A percentile compares a stretch with the other conserved stretches of the same genome.
phyloP scores from a whole-genome alignment of 2,888 invertebrate genomes.

The Apodemia mormo region DNA sequence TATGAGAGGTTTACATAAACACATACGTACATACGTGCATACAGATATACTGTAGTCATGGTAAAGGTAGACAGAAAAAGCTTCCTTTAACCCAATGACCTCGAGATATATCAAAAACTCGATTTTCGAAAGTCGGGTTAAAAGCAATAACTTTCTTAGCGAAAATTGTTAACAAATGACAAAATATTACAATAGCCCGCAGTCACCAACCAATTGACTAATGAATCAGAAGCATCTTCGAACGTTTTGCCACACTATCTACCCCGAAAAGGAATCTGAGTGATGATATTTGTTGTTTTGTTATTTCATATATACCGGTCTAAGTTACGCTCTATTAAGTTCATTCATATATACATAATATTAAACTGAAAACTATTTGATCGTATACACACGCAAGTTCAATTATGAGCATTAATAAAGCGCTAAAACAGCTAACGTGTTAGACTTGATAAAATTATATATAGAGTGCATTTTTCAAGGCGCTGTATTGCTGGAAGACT shows the following conservation, averaged over 20 bases:
- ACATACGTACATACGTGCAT: too few relatives aligned
- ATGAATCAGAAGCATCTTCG: not conserved
- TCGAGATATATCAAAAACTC: too few relatives aligned
- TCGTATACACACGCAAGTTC: constrained; percentile 1
- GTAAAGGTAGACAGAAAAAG: too few relatives aligned
- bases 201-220: too few relatives aligned
- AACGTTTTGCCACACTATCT: not conserved
- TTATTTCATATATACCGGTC: not conserved
- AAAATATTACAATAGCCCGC: too few relatives aligned
- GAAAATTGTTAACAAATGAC: too few relatives aligned
- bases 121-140: too few relatives aligned
- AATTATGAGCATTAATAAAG: not conserved
- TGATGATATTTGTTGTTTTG: not conserved
- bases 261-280: not conserved
- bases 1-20: too few relatives aligned
- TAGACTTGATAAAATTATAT: not conserved
- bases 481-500: not conserved
- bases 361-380: constrained; percentile 5
- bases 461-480: not conserved
- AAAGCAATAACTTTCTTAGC: too few relatives aligned
- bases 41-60: too few relatives aligned
- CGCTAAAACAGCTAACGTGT: not conserved
- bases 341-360: constrained; percentile 2
- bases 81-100: too few relatives aligned
- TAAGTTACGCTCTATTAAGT: not conserved